phyloP scores from a whole-genome alignment of 2,113 vertebrate genomes.

The Acanthochromis polyacanthus region DNA sequence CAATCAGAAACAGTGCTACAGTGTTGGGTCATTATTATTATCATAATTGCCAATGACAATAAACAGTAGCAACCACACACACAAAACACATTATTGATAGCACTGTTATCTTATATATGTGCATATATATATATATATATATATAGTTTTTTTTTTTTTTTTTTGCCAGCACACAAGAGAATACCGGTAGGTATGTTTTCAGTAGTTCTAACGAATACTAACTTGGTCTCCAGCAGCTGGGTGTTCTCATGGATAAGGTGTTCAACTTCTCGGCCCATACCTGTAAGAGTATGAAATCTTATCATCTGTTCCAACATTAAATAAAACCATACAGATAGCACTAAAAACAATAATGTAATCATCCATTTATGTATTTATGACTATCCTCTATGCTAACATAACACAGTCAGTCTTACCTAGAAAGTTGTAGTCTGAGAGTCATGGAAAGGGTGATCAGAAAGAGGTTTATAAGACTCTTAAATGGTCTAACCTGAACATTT shows the following conservation, averaged over 20 bases:
- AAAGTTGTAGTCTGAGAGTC: slow-evolving; percentile 88
- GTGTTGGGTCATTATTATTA: no score
- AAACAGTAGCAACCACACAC: no score
- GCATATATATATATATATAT: no score
- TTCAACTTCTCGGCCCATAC: slow-evolving; percentile 99
- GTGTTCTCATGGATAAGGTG: slow-evolving; percentile 98
- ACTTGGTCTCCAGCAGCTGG: slow-evolving; percentile 98
- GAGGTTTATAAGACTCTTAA: slow-evolving; percentile 33
- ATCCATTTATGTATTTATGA: not conserved
- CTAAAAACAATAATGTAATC: not conserved
- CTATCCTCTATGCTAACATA: not conserved
- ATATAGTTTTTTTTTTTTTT: no score
- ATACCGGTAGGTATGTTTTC: not conserved
- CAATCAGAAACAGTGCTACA: no score
- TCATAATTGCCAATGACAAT: no score
- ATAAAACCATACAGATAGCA: no score
- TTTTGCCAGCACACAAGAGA: no score
- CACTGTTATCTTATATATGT: no score
- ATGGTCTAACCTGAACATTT: not conserved
- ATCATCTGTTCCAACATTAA: no score
- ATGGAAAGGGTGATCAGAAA: slow-evolving; percentile 88
- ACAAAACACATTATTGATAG: no score
- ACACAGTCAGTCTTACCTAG: slow-evolving; percentile 89
- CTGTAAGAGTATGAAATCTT: slow-evolving; percentile 76
- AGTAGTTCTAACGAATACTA: slow-evolving; percentile 9